phyloP scores from a whole-genome alignment of 1,140 invertebrate genomes.

The Drosophila kohkoa region DNA sequence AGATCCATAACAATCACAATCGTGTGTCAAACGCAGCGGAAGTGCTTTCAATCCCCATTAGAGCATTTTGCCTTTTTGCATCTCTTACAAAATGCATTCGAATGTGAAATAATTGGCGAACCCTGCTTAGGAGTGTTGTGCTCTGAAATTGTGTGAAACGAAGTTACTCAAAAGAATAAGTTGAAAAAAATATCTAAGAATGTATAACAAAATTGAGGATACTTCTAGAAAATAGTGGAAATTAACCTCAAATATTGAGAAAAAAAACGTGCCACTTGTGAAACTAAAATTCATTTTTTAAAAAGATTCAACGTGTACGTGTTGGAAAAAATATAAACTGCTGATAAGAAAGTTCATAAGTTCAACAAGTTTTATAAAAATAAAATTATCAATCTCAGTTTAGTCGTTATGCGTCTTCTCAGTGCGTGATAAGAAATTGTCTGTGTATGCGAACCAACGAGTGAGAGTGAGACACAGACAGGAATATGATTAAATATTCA shows the following conservation, averaged over 20 bases:
- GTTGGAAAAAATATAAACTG: conserved; percentile 35
- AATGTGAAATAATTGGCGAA: conserved; percentile 42
- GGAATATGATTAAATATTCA: conserved; percentile 9
- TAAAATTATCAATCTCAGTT: conserved; percentile 22
- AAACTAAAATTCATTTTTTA: conserved; percentile 33
- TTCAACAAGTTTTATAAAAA: conserved; percentile 55
- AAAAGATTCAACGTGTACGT: conserved; percentile 30
- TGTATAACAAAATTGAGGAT: conserved; percentile 2
- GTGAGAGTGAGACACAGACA: background rate
- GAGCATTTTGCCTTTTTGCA: conserved; percentile 36
- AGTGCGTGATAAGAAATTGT: conserved; percentile 35
- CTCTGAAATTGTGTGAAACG: background rate
- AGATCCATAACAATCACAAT: background rate
- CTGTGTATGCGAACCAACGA: background rate
- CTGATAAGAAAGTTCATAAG: conserved; percentile 68
- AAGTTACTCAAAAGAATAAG: conserved; percentile 10
- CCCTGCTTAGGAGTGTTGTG: conserved; percentile 9
- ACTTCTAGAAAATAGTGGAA: conserved; percentile 29
- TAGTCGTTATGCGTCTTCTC: conserved; percentile 8
- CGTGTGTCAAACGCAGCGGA: conserved; percentile 68
- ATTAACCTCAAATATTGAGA: conserved; percentile 58
- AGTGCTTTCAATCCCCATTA: conserved; percentile 62
- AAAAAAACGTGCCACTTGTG: conserved; percentile 39
- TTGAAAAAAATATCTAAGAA: conserved; percentile 8
- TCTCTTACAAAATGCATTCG: conserved; percentile 30